Base-by-base conservation (phyloP, 2,888 invertebrate genomes). In the Thecocarcelia acutangulata region DNA sequence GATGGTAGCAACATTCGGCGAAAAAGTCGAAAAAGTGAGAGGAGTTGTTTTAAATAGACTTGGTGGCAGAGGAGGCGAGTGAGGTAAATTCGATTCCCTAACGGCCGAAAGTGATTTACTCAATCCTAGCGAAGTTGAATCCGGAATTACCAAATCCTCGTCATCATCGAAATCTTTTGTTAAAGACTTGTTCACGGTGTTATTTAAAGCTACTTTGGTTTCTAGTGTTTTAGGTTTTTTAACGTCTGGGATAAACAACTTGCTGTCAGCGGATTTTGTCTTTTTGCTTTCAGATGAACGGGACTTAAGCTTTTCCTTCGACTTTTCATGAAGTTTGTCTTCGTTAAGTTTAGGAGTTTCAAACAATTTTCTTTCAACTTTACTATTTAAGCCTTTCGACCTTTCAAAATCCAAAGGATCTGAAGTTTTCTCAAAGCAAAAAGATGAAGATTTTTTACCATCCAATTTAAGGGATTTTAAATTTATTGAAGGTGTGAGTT, bases 401-500 rank as follows among this genome's bases (percentile, higher is more conserved):
- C 63, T 78, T 12, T 78, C 74, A 21, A 59, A 48, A 0, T 42
- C 37, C 17, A 70, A 54, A 42, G 52, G 61, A 12, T 80, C 52
- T 19, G 50, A 4, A 0, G 11, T 4, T 28, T 84, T 86, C 0
- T 84, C 80, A 3, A 68, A 56, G 2, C 52, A 73, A 61, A 50
- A 68, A 15, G 77, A 24, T 0, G 76, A 40, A 15, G 74, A 61
- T 15, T 70, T 80, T 52, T 42, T 85, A 6, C 80, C 86, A 17
- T 87, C 87, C 0, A 83, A 69, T 76, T 86, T 90, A 66, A 89
- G 88, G 2, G 87, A 78, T 56, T 88, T 89, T 54, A 88, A 87
- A 56, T 85, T 87, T 44, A 85, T 86, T 0, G 88, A 85, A 0
- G 91, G 84, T 3, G 89, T 91, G 0, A 93, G 90, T 85, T 93